phyloP scores from a whole-genome alignment of 2,888 invertebrate species.

The Tachina fera region DNA sequence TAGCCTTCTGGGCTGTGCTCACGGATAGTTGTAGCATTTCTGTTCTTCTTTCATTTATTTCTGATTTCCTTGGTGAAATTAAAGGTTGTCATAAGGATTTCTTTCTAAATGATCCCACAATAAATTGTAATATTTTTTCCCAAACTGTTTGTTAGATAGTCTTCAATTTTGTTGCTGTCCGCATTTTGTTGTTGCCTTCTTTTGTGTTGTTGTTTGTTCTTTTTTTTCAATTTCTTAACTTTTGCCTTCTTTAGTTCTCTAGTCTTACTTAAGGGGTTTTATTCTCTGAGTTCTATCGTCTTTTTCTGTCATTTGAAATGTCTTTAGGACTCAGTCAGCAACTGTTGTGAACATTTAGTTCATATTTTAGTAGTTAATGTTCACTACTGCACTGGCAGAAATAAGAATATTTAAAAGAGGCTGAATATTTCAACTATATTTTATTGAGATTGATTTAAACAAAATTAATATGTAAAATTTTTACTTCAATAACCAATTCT shows the following conservation, averaged over 20 bases:
- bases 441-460: too few species aligned
- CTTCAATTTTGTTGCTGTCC: slow-evolving; percentile 23
- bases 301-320: slow-evolving; percentile 30
- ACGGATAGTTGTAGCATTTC: slow-evolving; percentile 8
- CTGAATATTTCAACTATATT: background rate
- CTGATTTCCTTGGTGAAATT: slow-evolving; percentile 62
- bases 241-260: slow-evolving; percentile 58
- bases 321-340: slow-evolving; percentile 45
- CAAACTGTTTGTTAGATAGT: slow-evolving; percentile 23
- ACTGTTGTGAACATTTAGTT: slow-evolving; percentile 63
- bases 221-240: slow-evolving; percentile 65
- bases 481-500: too few species aligned
- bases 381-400: slow-evolving; percentile 27
- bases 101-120: slow-evolving; percentile 36
- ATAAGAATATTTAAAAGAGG: background rate
- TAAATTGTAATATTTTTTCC: slow-evolving; percentile 16
- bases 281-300: slow-evolving; percentile 29
- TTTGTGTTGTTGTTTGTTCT: background rate
- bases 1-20: slow-evolving; percentile 25
- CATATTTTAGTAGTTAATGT: slow-evolving; percentile 53
- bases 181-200: slow-evolving; percentile 5
- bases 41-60: slow-evolving; percentile 16
- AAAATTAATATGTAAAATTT: too few species aligned
- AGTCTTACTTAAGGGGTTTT: slow-evolving; percentile 57
- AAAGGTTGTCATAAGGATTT: slow-evolving; percentile 58